phyloP scores from a whole-genome alignment of 2,888 invertebrate species.

The Cerastis leucographa region DNA sequence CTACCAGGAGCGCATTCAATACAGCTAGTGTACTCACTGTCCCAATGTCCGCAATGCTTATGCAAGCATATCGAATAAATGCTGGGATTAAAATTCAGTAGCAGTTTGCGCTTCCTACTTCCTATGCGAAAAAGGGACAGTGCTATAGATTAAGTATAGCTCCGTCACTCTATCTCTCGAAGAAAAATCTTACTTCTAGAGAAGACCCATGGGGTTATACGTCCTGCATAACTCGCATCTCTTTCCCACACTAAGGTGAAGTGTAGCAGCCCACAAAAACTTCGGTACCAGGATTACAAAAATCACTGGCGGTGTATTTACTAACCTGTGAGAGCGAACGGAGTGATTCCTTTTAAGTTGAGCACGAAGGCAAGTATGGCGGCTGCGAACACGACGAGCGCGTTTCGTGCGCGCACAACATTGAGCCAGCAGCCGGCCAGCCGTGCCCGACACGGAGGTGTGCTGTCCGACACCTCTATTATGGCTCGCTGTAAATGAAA shows the following conservation, averaged over 20 bases:
- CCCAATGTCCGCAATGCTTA: neutral
- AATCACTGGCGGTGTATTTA: conserved; percentile 11
- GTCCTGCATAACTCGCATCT: neutral
- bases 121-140: neutral
- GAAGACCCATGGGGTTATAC: neutral
- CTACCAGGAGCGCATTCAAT: conserved; percentile 31
- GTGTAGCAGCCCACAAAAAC: neutral
- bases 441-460: conserved; percentile 49
- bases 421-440: conserved; percentile 72
- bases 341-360: conserved; percentile 85
- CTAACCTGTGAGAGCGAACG: conserved; percentile 93
- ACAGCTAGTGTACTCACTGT: neutral
- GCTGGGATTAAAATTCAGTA: neutral
- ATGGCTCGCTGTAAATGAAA: conserved; percentile 67
- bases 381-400: conserved; percentile 93
- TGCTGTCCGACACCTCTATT: conserved; percentile 58
- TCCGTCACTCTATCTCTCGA: neutral
- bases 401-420: conserved; percentile 93
- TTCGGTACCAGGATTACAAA: conserved; percentile 31
- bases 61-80: neutral
- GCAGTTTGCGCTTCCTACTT: neutral
- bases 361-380: conserved; percentile 91
- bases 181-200: neutral
- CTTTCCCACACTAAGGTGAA: neutral
- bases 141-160: neutral